Percentiles rank a stretch among this genome's conserved stretches.
Evolutionary conservation across 2,113 vertebrate genomes (phyloP).

Genomic region (Chinchilla lanigera): DNA sequence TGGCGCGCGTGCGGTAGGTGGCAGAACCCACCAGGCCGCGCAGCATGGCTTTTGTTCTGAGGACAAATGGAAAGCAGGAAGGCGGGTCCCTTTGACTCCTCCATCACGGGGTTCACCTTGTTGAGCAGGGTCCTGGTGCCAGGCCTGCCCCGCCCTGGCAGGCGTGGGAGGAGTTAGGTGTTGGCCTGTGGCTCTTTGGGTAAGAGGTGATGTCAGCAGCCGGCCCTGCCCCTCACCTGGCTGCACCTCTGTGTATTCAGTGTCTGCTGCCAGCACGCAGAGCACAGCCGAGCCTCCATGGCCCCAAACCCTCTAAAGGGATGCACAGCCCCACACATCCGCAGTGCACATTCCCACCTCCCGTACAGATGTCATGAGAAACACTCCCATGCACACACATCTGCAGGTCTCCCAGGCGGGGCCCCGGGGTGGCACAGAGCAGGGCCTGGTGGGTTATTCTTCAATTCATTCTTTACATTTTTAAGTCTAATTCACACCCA

Average conservation of each 20-base stretch:
- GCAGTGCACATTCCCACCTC: background rate
- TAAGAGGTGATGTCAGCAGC: constrained; percentile 70
- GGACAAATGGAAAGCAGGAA: background rate
- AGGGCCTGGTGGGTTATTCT: background rate
- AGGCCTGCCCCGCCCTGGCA: constrained; percentile 58
- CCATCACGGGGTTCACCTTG: constrained; percentile 10
- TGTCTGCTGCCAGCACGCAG: background rate
- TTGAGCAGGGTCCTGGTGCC: constrained; percentile 20
- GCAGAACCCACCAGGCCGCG: background rate
- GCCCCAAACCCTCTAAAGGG: background rate
- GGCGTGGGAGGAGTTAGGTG: constrained; percentile 60
- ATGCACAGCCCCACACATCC: background rate
- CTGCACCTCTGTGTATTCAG: background rate
- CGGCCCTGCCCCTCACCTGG: constrained; percentile 69
- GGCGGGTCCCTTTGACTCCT: background rate
- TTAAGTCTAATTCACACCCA: background rate
- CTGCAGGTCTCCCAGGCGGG: background rate
- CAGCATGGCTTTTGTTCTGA: background rate
- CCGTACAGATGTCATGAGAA: background rate
- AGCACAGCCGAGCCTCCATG: background rate
- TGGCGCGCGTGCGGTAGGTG: rapidly evolving
- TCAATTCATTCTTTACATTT: background rate
- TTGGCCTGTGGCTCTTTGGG: constrained; percentile 53
- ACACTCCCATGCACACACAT: background rate
- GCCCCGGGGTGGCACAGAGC: background rate